Base-by-base conservation (phyloP, 2,888 invertebrate genomes). In the Caenorhabditis parvicauda region DNA sequence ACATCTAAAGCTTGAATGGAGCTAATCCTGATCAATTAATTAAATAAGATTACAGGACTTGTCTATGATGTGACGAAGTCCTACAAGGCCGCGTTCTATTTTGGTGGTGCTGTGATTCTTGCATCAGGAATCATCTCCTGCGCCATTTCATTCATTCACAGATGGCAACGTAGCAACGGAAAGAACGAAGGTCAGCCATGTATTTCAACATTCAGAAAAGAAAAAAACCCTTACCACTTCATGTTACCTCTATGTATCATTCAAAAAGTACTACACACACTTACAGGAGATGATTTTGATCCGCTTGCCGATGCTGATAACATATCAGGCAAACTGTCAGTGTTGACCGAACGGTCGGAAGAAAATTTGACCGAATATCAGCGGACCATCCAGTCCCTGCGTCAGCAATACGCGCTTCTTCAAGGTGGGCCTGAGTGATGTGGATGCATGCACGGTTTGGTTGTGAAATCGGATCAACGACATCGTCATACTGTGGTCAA, bases 41-140 rank as follows among this genome's bases (percentile, higher is more conserved):
- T n/a, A n/a, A n/a, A n/a, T n/a, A n/a, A n/a, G n/a, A n/a, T 90
- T 70, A 88, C 90, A 72, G 95, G 95, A 65, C 89, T 89, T 24
- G 88, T 96, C 24, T 93, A 89, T 81, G 94, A 95, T 82, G 86
- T 88, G 1, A 93, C 93, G 0, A 82, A 87, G 64, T 88, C 88
- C 64, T 96, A 92, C 82, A 88, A 89, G 81, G 87, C 90, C 35
- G 90, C 94, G 12, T 98, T 96, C 85, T 91, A 88, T 81, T 89
- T 93, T 86, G 94, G 94, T 2, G 92, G 91, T 3, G 88, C 86
- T 0, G 88, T 94, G 82, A 91, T 96, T 83, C 86, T 90, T 27
- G 82, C 90, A 7, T 88, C 94, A 12, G 89, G 92, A 0, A 76
- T 89, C 19, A 89, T 91, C 22, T 92, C 92, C 73, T 84, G 83